Base-by-base conservation (phyloP, 2,113 vertebrate species). In the Tetraodon nigroviridis region DNA sequence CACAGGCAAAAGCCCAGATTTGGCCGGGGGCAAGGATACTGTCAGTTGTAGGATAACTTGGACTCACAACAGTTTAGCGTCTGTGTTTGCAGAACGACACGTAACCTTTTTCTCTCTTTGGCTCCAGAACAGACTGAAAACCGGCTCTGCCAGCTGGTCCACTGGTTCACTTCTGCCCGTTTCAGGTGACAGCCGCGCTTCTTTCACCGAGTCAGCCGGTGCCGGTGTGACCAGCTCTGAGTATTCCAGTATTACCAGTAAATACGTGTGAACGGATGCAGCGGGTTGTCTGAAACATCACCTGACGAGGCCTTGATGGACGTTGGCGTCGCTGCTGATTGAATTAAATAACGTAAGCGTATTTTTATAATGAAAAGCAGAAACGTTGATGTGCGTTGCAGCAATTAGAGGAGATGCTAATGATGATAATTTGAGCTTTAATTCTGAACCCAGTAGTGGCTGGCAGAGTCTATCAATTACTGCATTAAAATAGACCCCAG, bases 401-500 rank as follows among this genome's bases (percentile, higher is more conserved):
- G 87, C 83, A 90, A 92, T 91, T 88, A 90, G 63, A 16, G 54
- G 55, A 59, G 22, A 44, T 63, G 76, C 87, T 90, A 94, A 92
- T 92, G 90, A 91, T 81, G 68, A 89, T 89, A 92, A 93, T 93
- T 91, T 92, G 89, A 89, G 89, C 90, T 92, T 92, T 94, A 92
- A 93, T 94, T 93, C 89, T 90, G 92, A 92, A 92, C 89, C 90
- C 92, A 90, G 89, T 92, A 89, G 89, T 90, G 91, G 93, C 90
- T 93, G 92, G 91, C 91, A 92, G 85, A 86, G 81, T 92, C 92
- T 90, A 94, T 94, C 92, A 96, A 93, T 94, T 96, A 94, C 45
- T 76, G 81, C 71, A 87, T 93, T 93, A 94, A 86, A 91, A 80
- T 84, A 81, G 87, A 82, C 83, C 90, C 88, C 88, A 93, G 92